Base-by-base conservation (phyloP, 2,797 vertebrate species). In the Coreius guichenoti region DNA sequence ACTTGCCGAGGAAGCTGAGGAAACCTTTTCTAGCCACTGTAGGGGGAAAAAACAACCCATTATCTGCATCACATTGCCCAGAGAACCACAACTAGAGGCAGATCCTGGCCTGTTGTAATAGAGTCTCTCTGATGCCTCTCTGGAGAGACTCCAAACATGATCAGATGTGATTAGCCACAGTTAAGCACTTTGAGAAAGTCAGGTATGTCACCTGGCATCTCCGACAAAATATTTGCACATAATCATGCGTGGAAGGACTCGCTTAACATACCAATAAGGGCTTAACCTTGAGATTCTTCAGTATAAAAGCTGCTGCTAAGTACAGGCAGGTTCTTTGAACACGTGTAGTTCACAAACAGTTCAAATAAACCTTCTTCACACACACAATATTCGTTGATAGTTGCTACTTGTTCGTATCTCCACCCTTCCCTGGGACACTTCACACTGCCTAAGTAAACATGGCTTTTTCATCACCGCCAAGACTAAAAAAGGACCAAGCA, bases 151-250 rank as follows among this genome's bases (percentile, higher is more conserved):
- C 16, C 69, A 47, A 80, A 78, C 43, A 61, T 73, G 77, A 87
- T 84, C 36, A 79, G 73, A 87, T 65, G 72, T 51, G 73, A 84
- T 84, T 31, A 73, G 61, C 51, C 39, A 54, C 4, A 77, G 79
- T 73, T 82, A 80, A 58, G 16, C 19, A 31, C 80, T 49, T 67
- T 74, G 21, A 69, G 77, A 72, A 86, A 84, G 56, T 79, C 7
- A 58, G 61, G 54, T 80, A 65, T 83, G 74, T 58, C 68, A 81
- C 72, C 8, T 23, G 8, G 69, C 54, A 70, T 69, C 87, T 78
- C 39, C 16, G 21, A 47, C 39, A n/a, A 69, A 80, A 85, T 56
- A 74, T 89, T 82, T 86, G 70, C 80, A 36, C 56, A 76, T 56
- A 73, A 78, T 74, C 65, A 76, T 63, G 12, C 19, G 45, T 68